Evolutionary conservation across 2,797 vertebrate species (phyloP), one percentile per base, ranked within the genome.

Genomic region (Lepus townsendii): DNA sequence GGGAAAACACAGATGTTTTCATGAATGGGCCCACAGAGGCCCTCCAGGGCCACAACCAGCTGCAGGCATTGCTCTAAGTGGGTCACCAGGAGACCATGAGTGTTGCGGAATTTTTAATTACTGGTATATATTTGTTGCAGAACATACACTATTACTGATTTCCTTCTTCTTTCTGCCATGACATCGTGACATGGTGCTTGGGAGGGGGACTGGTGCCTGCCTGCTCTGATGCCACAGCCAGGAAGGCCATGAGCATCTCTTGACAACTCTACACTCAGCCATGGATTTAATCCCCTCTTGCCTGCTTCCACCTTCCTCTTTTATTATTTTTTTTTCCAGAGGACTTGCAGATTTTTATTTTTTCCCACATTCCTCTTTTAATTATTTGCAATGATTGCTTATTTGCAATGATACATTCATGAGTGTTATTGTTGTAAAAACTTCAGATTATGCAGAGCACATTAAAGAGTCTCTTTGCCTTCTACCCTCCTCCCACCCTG

Each of bases 401-500:
- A 20, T 86, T 79, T 68, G 19, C 38, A 73, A 19, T 11, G 27
- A 62, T 27, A 57, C 38, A 63, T 32, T 38, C 54, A 86, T 30
- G 66, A 73, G 26, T 91, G 35, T 88, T 32, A 52, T 19, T 82
- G 57, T 57, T 68, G 22, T 57, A 68, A 93, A 84, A 78, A 27
- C 8, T 35, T 88, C 14, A 54, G n/a, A n/a, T 86, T 75, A 88
- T 24, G 26, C 30, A 76, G 69, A 82, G 8, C 52, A 16, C 9
- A 22, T 72, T 32, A 27, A 65, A 83, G 65, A 50, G 4, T 32
- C 3, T 1, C 19, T 92, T 60, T 27, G 13, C 17, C 22, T 7
- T 35, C 26, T n/a, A 22, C 17, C 10, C 1, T 2, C 16, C 26
- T 27, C 3, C 9, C 27, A 24, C 0, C 2, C 14, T 13, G 1